A percentile compares a stretch with the other conserved stretches of the same genome.
These are phyloP conservation scores for Sylvilagus floridanus DNA, from an alignment of 2,797 vertebrate species.

Conservation along the genomic window DNA sequence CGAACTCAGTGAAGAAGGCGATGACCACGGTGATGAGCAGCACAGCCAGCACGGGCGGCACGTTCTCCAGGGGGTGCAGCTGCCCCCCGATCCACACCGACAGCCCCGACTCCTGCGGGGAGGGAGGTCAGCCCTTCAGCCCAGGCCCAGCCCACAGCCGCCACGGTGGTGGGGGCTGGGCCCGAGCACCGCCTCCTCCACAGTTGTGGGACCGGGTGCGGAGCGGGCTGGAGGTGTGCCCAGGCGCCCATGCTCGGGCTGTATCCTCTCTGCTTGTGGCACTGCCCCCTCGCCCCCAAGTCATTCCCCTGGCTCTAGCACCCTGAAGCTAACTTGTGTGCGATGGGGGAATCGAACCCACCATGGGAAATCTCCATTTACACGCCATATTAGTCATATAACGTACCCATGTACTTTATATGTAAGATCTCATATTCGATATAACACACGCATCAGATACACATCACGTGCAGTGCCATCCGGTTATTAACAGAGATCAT, in stretches of 20 bases:
- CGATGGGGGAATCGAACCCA: neutral
- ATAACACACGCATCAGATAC: neutral
- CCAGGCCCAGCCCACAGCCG: too few species aligned
- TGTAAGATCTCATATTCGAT: neutral
- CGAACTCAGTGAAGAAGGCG: constrained; percentile 97
- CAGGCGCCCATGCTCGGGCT: neutral
- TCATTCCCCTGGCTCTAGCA: neutral
- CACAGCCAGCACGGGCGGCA: constrained; percentile 92
- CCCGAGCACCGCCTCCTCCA: neutral
- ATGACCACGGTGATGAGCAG: constrained; percentile 94
- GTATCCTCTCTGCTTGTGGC: neutral
- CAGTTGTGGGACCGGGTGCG: neutral
- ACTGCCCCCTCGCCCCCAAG: neutral
- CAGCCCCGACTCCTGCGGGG: constrained; percentile 94
- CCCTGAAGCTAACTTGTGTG: neutral
- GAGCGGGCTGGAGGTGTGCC: neutral
- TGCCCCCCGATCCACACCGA: constrained; percentile 95
- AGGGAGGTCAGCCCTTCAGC: neutral
- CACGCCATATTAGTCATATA: too few species aligned
- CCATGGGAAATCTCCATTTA: neutral
- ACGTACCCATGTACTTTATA: neutral
- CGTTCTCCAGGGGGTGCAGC: constrained; percentile 93
- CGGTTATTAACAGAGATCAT: neutral
- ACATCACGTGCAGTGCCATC: neutral
- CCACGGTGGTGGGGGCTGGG: too few species aligned